Percentiles rank a stretch among this genome's conserved stretches.
Evolutionary conservation across 2,888 invertebrate species (phyloP).

Genomic region (Tryphoninae sp.): DNA sequence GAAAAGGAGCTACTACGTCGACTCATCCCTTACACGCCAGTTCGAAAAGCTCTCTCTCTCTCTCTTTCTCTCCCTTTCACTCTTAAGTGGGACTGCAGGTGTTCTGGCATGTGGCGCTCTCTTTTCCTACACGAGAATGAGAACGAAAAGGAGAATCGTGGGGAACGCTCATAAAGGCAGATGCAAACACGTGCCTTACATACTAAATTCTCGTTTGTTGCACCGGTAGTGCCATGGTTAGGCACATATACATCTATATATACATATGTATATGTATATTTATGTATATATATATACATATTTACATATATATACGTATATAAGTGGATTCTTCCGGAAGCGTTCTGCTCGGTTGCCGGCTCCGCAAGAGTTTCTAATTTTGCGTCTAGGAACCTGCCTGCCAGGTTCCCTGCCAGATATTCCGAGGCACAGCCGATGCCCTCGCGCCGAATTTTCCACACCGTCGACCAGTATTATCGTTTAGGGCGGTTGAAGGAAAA

Average conservation of each 20-base stretch:
- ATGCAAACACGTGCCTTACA: conserved; percentile 80
- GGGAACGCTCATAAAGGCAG: conserved; percentile 79
- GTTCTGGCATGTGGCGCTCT: conserved; percentile 55
- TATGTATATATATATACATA: background rate
- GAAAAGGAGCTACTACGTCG: conserved; percentile 24
- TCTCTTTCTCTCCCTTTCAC: background rate
- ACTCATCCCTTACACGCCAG: conserved; percentile 37
- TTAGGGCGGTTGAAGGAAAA: conserved; percentile 52
- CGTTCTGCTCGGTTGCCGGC: conserved; percentile 56
- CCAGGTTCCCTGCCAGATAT: conserved; percentile 51
- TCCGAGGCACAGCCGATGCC: conserved; percentile 45
- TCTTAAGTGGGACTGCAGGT: conserved; percentile 50
- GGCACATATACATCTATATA: background rate
- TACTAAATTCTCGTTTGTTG: conserved; percentile 72
- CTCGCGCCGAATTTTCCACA: conserved; percentile 63
- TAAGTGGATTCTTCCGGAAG: conserved; percentile 47
- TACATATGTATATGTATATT: conserved; percentile 12
- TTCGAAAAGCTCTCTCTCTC: conserved; percentile 30
- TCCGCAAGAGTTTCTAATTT: conserved; percentile 65
- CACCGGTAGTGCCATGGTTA: conserved; percentile 58
- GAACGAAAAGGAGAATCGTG: conserved; percentile 78
- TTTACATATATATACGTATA: background rate
- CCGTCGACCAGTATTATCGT: conserved; percentile 62
- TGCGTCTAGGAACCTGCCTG: conserved; percentile 53
- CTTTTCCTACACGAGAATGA: conserved; percentile 74